A percentile compares a stretch with the other conserved stretches of the same genome.
phyloP scores from a whole-genome alignment of 2,797 vertebrate genomes.

The Taenioides sp. region DNA sequence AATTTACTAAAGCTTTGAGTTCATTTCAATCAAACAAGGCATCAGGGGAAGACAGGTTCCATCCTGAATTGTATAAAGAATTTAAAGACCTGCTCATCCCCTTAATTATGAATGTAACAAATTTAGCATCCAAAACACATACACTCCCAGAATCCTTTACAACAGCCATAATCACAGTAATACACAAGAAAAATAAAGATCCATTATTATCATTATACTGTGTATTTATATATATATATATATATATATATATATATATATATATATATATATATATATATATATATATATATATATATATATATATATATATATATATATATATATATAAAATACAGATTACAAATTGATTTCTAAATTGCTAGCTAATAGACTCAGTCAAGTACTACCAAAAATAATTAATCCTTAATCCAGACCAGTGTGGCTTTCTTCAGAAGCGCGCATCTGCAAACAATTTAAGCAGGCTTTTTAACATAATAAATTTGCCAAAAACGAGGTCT shows the following conservation, averaged over 20 bases:
- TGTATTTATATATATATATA: no score
- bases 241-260: no score
- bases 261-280: no score
- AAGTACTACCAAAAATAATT: constrained; percentile 12
- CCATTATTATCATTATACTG: no score
- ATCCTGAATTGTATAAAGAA: constrained; percentile 10
- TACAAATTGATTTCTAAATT: constrained; percentile 23
- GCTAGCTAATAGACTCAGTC: constrained; percentile 9
- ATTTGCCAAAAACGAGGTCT: no score
- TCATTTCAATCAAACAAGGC: constrained; percentile 10
- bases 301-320: no score
- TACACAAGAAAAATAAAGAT: not conserved
- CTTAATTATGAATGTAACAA: not conserved
- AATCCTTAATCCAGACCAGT: constrained; percentile 5
- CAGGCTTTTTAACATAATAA: no score
- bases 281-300: no score
- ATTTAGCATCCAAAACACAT: not conserved
- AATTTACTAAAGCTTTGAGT: not conserved
- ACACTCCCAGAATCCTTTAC: not conserved
- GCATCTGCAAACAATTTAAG: no score
- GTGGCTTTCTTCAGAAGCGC: not conserved
- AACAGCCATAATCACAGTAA: not conserved
- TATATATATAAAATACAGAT: no score
- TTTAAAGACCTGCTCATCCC: constrained; percentile 13
- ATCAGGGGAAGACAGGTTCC: constrained; percentile 9